These are phyloP conservation scores for Alcedo atthis DNA, from an alignment of 2,797 vertebrate species.

Conservation along the genomic window DNA sequence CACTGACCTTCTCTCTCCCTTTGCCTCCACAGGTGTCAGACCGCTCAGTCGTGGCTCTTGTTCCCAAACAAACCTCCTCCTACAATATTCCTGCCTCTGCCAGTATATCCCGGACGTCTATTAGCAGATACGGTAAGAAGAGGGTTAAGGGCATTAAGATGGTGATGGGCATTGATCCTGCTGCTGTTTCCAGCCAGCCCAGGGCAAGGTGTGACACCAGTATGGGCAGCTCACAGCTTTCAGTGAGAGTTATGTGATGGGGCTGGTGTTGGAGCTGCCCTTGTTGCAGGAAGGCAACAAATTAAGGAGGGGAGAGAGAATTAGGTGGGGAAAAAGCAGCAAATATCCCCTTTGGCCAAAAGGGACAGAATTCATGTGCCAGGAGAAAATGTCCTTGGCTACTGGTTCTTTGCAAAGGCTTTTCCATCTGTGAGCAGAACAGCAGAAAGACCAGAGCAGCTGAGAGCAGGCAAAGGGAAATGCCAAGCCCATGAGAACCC, in stretches of 20 bases:
- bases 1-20: background rate
- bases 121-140: slow-evolving; percentile 94
- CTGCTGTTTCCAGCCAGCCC: background rate
- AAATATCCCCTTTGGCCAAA: rapidly evolving
- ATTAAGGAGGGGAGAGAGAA: background rate
- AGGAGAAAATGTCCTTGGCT: background rate
- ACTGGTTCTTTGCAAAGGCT: background rate
- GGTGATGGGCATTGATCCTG: background rate
- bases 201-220: background rate
- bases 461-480: background rate
- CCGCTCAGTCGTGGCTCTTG: slow-evolving; percentile 93
- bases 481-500: background rate
- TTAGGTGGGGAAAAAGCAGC: background rate
- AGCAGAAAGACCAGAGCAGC: background rate
- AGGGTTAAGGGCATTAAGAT: background rate
- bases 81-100: slow-evolving; percentile 96
- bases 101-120: slow-evolving; percentile 94
- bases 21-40: slow-evolving; percentile 89
- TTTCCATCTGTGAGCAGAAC: background rate
- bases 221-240: background rate
- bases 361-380: rapidly evolving
- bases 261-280: background rate
- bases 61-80: slow-evolving; percentile 97
- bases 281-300: background rate
- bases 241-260: background rate